Conservation (phyloP, 2,113 vertebrate species). For the Brachypodius melanocephalos region DNA sequence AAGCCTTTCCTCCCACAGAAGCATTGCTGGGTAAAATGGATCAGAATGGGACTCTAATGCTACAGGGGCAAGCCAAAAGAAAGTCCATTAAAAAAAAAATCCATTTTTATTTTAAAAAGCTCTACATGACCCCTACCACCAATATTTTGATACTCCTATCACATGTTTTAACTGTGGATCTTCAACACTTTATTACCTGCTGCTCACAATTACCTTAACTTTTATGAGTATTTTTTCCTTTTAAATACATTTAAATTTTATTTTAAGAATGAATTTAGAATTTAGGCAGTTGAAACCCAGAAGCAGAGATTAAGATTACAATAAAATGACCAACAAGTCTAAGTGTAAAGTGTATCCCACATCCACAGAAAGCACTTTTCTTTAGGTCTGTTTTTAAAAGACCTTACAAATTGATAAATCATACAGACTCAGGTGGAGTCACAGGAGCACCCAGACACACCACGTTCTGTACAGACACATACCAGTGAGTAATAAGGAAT, state of each 20-base stretch:
- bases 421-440: no score
- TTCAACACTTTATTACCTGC: neutral
- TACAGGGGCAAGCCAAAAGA: neutral
- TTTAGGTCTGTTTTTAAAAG: neutral
- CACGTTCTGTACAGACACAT: accelerated
- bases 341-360: neutral
- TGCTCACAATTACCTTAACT: neutral
- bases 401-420: neutral
- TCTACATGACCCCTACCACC: neutral
- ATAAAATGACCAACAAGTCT: neutral
- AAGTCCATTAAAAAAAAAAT: neutral
- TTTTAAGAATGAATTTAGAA: neutral
- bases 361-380: neutral
- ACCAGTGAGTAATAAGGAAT: neutral
- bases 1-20: neutral
- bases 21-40: neutral
- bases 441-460: neutral
- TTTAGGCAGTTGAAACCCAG: neutral
- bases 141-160: neutral
- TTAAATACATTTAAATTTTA: neutral
- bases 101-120: neutral
- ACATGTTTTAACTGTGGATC: neutral
- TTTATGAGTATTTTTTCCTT: neutral
- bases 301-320: neutral
- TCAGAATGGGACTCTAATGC: neutral